Evolutionary conservation across 92 coral and sea anemone genomes (phyloP), one percentile per base, ranked within the genome.

Genomic region (Anthopleura xanthogrammica): DNA sequence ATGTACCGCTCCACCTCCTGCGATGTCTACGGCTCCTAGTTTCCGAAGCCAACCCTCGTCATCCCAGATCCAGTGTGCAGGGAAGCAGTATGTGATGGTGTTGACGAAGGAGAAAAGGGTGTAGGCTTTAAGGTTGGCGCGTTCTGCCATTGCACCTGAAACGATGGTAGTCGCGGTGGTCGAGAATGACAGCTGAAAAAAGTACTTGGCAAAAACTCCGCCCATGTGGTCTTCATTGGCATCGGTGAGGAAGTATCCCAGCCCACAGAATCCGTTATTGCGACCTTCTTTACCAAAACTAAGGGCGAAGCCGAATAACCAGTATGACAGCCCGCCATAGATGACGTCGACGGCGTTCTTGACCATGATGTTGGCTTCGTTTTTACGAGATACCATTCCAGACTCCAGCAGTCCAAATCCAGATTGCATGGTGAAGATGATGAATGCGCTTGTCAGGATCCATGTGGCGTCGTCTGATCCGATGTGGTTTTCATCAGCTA

Each of bases 31-130:
- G 5, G 93, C 98, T 4, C 98, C 95, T 76, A 94, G 64, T 54
- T 60, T 73, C 2, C 79, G 72, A 16, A 94, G 86, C 90, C 95
- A 94, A 10, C 98, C 98, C 41, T 86, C n/a, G 7, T 89, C 75
- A 42, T 84, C 95, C 98, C 98, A 94, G 36, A 94, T 90, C 98
- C 98, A 94, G 56, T 93, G 98, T n/a, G 98, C 98, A 5, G 98
- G 97, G 65, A 92, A 80, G 60, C 92, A 86, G 85, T 92, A 94
- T 20, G 96, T 88, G n/a, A 93, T 50, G 7, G 98, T 94, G 70
- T 94, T 94, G 10, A 91, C 78, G 57, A 94, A 94, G 1, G 98
- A 94, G 79, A 85, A 94, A 10, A 89, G 22, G 1, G 90, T 92
- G 82, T 94, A 94, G 20, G 98, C 96, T 60, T 90, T 90, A 17